A percentile compares a stretch with the other conserved stretches of the same genome.
Conservation (phyloP, 2,113 vertebrate genomes). For the Carollia perspicillata region DNA sequence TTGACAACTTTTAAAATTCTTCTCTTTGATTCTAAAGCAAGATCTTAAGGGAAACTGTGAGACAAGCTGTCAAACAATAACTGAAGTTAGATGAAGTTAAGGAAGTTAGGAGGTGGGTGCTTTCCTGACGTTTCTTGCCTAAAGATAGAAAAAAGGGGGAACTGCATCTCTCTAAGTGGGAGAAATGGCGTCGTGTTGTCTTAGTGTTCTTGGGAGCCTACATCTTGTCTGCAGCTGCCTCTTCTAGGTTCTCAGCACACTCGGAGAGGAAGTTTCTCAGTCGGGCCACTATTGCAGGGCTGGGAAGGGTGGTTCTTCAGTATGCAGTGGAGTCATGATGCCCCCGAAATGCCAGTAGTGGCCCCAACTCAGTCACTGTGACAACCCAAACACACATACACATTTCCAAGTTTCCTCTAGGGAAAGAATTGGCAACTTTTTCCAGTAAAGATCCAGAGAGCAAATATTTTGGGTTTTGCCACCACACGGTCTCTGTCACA, state of each 20-base stretch:
- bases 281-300: too few relatives aligned
- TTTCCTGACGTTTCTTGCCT: not conserved
- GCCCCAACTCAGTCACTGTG: not conserved
- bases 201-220: not conserved
- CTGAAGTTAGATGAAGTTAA: not conserved
- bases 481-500: rapidly evolving
- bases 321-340: not conserved
- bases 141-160: not conserved
- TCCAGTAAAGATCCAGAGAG: not conserved
- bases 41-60: conserved; percentile 9
- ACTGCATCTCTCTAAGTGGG: not conserved
- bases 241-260: not conserved
- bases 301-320: not conserved
- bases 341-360: too few relatives aligned
- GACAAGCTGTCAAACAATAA: conserved; percentile 37
- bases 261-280: not conserved
- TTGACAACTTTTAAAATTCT: conserved; percentile 53
- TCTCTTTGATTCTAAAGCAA: conserved; percentile 58
- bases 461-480: not conserved
- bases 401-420: not conserved
- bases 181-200: rapidly evolving
- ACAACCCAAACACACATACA: not conserved
- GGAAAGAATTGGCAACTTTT: not conserved
- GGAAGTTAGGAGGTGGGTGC: not conserved
- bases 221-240: not conserved